Percentiles rank a stretch among this genome's conserved stretches.
Conservation (phyloP, 37 sponge, comb jelly and placozoan genomes). For the Axinella damicornis region DNA sequence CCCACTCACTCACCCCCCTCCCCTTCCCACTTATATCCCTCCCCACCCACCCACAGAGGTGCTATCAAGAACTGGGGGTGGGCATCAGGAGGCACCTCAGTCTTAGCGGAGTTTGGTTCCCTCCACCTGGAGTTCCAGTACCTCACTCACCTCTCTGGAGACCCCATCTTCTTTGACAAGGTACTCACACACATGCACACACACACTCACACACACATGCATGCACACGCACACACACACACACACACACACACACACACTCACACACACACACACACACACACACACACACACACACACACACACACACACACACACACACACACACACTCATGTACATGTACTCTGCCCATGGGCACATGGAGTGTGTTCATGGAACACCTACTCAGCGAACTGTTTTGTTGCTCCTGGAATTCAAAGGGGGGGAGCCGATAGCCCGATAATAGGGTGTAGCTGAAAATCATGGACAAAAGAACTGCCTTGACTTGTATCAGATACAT, state of each 20-base stretch:
- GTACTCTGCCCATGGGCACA: too few relatives aligned
- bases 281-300: constrained; percentile 20
- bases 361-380: too few relatives aligned
- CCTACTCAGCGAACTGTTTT: too few relatives aligned
- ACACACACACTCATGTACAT: too few relatives aligned
- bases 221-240: neutral
- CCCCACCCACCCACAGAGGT: constrained; percentile 30
- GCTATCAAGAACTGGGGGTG: constrained; percentile 87
- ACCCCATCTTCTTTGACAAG: constrained; percentile 79
- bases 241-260: constrained; percentile 10
- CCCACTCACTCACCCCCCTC: neutral
- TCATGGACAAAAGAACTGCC: too few relatives aligned
- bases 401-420: too few relatives aligned
- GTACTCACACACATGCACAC: constrained; percentile 22
- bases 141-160: constrained; percentile 74
- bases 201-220: neutral
- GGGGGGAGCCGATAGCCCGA: too few relatives aligned
- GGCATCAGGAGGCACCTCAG: constrained; percentile 87
- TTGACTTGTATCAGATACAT: too few relatives aligned
- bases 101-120: constrained; percentile 93
- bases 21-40: neutral
- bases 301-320: too few relatives aligned
- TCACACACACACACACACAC: too few relatives aligned
- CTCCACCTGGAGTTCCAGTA: constrained; percentile 92
- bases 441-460: too few relatives aligned